Percentiles rank a stretch among this genome's conserved stretches.
These are phyloP conservation scores for Orchesella flavescens DNA, from an alignment of 2,888 invertebrate species.

Conservation along the genomic window DNA sequence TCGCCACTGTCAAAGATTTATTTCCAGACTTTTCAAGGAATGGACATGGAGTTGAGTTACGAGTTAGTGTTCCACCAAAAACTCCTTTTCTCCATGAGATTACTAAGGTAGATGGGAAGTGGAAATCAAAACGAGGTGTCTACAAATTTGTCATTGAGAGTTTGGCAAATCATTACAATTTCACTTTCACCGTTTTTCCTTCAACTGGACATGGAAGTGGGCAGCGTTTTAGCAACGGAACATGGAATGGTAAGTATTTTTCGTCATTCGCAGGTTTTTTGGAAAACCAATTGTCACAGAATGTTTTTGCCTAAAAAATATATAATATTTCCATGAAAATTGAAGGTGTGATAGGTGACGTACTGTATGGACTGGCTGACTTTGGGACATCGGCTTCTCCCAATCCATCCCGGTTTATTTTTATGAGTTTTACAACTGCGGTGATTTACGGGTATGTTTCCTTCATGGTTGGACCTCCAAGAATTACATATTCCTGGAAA, in stretches of 20 bases:
- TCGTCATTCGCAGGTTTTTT: too few relatives aligned
- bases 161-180: not conserved
- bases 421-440: slow-evolving; percentile 10
- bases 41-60: not conserved
- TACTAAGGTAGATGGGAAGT: not conserved
- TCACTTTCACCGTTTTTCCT: slow-evolving; percentile 4
- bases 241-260: slow-evolving; percentile 41
- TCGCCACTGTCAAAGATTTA: not conserved
- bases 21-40: slow-evolving; percentile 23
- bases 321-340: too few relatives aligned
- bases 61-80: slow-evolving; percentile 15
- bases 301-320: too few relatives aligned
- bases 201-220: slow-evolving; percentile 38
- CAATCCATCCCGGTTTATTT: not conserved
- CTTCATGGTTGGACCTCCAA: too few relatives aligned
- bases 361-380: slow-evolving; percentile 11
- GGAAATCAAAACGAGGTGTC: slow-evolving; percentile 6
- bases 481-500: too few relatives aligned
- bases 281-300: too few relatives aligned
- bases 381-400: not conserved
- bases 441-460: slow-evolving; percentile 31
- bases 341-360: slow-evolving; percentile 26
- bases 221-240: slow-evolving; percentile 8
- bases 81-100: slow-evolving; percentile 21
- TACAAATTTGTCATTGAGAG: not conserved